Base-by-base conservation (phyloP, 2,888 invertebrate species). In the Lapara coniferarum region DNA sequence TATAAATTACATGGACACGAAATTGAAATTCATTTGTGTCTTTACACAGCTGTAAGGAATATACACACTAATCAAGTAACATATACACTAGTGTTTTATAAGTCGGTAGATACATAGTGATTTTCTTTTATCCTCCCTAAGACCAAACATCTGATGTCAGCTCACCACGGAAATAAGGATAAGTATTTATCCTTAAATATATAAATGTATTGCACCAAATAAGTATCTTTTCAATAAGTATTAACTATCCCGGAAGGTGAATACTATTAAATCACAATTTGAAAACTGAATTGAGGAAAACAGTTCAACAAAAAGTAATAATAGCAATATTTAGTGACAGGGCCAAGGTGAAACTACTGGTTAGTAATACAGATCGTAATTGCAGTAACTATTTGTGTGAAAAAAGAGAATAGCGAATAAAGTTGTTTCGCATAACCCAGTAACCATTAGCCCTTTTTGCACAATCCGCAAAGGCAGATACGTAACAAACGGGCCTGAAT, bases 271-370 rank as follows among this genome's bases (percentile, higher is more conserved):
- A 16, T 19, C 2, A 55, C 16, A 2, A 55, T 19, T 55, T 55
- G 19, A 55, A 55, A 10, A 55, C 10, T 55, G 19, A 10, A 55
- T 55, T 55, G 16, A 55, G 55, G 19, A 55, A 55, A 55, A 55
- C 55, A 55, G 16, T 53, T 37, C 16, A 6, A 55, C 55, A 19
- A 19, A 55, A 55, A 55, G 55, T 19, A 19, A 16, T 53, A 52
- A 53, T 53, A 53, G 53, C 53, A 55, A 19, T 19, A 55, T 55
- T 19, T 55, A 55, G 55, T 55, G 55, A 55, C 55, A 55, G 55
- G 55, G 55, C 55, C 55, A 55, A 53, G 53, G 53, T 53, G 16
- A 53, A 53, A 53, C 53, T 53, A 53, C 53, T 16, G 53, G 53
- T 52, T 52, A 52, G 52, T 53, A 16, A n/a, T 53, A 6, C 53